phyloP scores from a whole-genome alignment of 64 coral and sea anemone species.

The Catalaphyllia jardinei region DNA sequence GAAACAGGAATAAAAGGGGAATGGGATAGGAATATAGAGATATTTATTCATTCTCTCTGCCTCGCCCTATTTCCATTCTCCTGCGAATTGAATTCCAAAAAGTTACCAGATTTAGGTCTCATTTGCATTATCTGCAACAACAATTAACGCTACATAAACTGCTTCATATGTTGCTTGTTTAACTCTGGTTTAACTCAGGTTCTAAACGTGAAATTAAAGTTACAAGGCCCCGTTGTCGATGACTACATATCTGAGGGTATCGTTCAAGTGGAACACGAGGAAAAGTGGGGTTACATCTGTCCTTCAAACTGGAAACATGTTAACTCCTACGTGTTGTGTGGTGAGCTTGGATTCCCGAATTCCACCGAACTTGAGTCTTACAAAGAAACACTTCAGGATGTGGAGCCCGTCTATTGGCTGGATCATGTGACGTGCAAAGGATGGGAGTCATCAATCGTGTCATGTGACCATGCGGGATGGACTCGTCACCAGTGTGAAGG shows the following conservation, averaged over 20 bases:
- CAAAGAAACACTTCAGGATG: neutral
- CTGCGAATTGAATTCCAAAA: too few relatives aligned
- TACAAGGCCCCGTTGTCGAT: slow-evolving; percentile 9
- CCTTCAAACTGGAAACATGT: slow-evolving; percentile 61
- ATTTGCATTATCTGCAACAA: too few relatives aligned
- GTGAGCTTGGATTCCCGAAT: slow-evolving; percentile 79
- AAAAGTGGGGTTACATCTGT: slow-evolving; percentile 74
- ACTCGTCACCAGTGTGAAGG: slow-evolving; percentile 56
- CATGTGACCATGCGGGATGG: slow-evolving; percentile 79
- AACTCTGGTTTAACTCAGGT: neutral
- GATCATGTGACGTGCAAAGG: slow-evolving; percentile 67
- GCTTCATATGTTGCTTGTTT: neutral
- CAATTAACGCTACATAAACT: neutral
- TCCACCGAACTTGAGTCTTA: slow-evolving; percentile 21
- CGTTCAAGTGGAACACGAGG: slow-evolving; percentile 58
- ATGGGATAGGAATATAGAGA: too few relatives aligned
- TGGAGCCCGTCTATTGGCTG: slow-evolving; percentile 46
- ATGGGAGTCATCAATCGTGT: slow-evolving; percentile 78
- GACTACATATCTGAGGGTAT: slow-evolving; percentile 57
- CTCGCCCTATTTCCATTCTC: too few relatives aligned
- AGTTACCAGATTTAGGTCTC: too few relatives aligned
- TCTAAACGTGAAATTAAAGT: slow-evolving; percentile 32
- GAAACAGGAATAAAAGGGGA: too few relatives aligned
- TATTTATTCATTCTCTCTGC: too few relatives aligned
- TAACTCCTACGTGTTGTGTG: slow-evolving; percentile 78